These are phyloP conservation scores for Micronycteris hirsuta DNA, from an alignment of 2,113 vertebrate species.

Conservation along the genomic window DNA sequence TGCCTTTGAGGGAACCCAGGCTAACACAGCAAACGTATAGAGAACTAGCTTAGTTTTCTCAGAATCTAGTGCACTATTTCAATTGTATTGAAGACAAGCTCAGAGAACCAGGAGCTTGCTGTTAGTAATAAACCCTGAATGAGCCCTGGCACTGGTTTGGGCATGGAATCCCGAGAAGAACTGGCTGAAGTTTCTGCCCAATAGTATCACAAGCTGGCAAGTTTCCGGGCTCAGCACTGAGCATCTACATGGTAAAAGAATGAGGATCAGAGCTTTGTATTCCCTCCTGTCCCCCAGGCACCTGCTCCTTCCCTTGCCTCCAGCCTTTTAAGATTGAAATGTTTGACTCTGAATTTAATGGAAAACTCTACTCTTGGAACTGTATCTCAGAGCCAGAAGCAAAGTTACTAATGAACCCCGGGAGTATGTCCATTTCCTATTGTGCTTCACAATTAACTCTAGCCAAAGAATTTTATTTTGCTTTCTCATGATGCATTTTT, in stretches of 20 bases:
- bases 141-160: not conserved
- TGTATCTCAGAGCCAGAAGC: slow-evolving; percentile 18
- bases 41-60: not conserved
- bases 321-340: not conserved
- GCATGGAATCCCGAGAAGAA: slow-evolving; percentile 18
- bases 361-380: slow-evolving; percentile 21
- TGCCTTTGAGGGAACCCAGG: not conserved
- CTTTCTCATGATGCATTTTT: not conserved
- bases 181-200: not conserved
- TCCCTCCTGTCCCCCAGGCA: not conserved
- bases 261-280: not conserved
- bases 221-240: not conserved
- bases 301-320: not conserved
- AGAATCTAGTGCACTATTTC: not conserved
- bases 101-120: not conserved
- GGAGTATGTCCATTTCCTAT: not conserved
- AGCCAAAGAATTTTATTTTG: slow-evolving; percentile 23
- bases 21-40: not conserved
- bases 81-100: not conserved
- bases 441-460: not conserved
- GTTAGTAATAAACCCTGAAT: slow-evolving; percentile 35
- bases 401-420: slow-evolving; percentile 36
- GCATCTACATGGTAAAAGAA: not conserved
- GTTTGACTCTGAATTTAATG: slow-evolving; percentile 32
- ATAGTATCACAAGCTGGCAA: not conserved